phyloP scores from a whole-genome alignment of 2,888 invertebrate species.

The Ophion ventricosus region DNA sequence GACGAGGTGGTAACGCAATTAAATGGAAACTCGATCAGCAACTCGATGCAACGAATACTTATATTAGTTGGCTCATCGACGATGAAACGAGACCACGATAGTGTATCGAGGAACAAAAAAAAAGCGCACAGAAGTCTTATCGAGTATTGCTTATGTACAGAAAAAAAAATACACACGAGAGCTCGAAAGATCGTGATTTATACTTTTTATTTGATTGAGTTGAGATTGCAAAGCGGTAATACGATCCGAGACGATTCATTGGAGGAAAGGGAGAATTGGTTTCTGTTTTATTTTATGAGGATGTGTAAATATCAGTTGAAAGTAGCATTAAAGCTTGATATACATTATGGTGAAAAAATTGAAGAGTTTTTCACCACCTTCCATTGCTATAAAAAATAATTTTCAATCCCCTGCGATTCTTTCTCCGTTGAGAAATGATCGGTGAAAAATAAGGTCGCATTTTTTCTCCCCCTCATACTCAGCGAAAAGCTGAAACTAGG shows the following conservation, averaged over 20 bases:
- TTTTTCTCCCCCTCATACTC: conserved; percentile 12
- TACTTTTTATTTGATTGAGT: conserved; percentile 28
- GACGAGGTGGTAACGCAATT: conserved; percentile 59
- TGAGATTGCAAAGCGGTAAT: conserved; percentile 34
- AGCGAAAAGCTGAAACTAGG: conserved; percentile 41
- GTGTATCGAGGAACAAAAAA: conserved; percentile 22
- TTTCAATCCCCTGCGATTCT: not conserved
- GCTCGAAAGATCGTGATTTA: conserved; percentile 17
- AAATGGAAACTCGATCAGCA: conserved; percentile 62
- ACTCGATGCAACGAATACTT: conserved; percentile 58
- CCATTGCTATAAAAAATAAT: not conserved
- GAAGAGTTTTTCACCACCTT: not conserved
- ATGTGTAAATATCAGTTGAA: not conserved
- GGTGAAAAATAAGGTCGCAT: not conserved
- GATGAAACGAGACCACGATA: conserved; percentile 36
- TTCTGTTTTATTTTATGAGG: not conserved
- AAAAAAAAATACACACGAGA: conserved; percentile 26
- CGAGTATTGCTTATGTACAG: conserved; percentile 33
- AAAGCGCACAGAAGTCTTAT: conserved; percentile 6
- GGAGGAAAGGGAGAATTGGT: not conserved
- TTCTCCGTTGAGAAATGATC: not conserved
- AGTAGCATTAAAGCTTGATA: not conserved
- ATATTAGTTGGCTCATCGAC: conserved; percentile 37
- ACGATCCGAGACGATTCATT: not conserved
- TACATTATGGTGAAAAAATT: not conserved